phyloP scores from a whole-genome alignment of 2,113 vertebrate genomes.

The Eublepharis macularius region DNA sequence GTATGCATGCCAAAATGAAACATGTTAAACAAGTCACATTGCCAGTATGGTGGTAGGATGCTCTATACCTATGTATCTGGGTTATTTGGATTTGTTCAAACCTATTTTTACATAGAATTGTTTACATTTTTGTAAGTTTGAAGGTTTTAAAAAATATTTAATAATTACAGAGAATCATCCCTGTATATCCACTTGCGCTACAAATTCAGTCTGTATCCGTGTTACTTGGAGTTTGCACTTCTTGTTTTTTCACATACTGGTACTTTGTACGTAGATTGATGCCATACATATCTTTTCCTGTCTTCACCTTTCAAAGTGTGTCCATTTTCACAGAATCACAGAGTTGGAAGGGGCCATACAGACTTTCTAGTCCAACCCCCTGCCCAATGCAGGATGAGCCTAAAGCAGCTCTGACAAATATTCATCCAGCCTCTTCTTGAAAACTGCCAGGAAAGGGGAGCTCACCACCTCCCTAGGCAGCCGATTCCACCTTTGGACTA shows the following conservation, averaged over 20 bases:
- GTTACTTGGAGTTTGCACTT: not conserved
- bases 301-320: not conserved
- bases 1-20: not conserved
- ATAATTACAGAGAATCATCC: not conserved
- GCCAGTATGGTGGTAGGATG: not conserved
- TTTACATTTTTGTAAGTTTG: not conserved
- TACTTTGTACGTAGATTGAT: too few species aligned
- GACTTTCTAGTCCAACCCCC: too few species aligned
- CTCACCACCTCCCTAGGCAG: too few species aligned
- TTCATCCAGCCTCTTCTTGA: too few species aligned
- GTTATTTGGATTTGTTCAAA: not conserved
- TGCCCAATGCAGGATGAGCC: too few species aligned
- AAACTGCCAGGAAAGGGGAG: too few species aligned
- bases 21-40: not conserved
- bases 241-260: not conserved
- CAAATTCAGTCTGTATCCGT: too few species aligned
- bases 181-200: not conserved
- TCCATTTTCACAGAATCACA: not conserved
- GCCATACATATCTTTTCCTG: not conserved
- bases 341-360: too few species aligned
- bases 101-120: not conserved
- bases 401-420: too few species aligned
- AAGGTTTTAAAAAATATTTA: not conserved
- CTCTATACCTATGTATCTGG: not conserved
- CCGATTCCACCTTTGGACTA: too few species aligned